A percentile compares a stretch with the other conserved stretches of the same genome.
phyloP scores from a whole-genome alignment of 2,113 vertebrate species.

The Hemichromis elongatus region DNA sequence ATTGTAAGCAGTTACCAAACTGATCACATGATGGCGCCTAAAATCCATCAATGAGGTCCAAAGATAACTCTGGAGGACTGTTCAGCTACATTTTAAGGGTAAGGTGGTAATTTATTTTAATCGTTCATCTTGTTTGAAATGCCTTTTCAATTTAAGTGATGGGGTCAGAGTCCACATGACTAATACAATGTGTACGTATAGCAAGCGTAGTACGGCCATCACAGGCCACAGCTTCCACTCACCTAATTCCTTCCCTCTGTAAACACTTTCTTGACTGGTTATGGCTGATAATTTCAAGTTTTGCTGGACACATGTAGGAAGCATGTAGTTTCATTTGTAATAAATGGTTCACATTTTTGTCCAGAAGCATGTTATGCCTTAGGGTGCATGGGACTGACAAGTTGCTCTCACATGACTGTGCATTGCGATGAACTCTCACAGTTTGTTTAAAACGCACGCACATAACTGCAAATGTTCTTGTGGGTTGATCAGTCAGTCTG shows the following conservation, averaged over 20 bases:
- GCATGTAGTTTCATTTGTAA: background rate
- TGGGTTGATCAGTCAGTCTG: background rate
- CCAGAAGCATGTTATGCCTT: background rate
- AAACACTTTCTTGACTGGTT: background rate
- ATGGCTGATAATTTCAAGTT: background rate
- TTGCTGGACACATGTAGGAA: background rate
- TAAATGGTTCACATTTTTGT: background rate
- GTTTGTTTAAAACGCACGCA: background rate
- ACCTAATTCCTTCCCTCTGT: background rate
- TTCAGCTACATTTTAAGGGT: background rate
- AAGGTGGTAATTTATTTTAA: background rate
- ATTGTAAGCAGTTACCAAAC: background rate
- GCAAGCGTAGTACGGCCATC: background rate
- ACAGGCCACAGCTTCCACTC: background rate
- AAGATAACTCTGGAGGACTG: background rate
- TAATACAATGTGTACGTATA: background rate
- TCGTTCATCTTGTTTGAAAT: background rate
- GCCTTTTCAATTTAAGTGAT: background rate
- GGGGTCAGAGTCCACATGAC: background rate
- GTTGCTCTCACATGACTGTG: background rate
- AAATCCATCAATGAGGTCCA: background rate
- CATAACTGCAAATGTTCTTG: background rate
- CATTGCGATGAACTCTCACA: accelerated
- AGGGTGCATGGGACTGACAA: background rate
- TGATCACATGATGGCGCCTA: background rate